Base-by-base conservation (phyloP, 2,113 vertebrate genomes). In the Dasypus novemcinctus region DNA sequence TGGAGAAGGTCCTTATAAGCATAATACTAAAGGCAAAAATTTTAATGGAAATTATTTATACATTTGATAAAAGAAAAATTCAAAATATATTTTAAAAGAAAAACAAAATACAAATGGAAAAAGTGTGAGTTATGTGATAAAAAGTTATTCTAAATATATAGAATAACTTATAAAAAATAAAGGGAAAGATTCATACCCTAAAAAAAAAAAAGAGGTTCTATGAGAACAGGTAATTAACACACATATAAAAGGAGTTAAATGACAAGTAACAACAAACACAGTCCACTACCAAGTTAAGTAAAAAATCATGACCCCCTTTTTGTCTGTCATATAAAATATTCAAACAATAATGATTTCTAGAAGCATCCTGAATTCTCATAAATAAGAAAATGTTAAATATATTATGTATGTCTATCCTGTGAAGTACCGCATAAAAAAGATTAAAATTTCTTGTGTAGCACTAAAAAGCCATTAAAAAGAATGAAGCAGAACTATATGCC, bases 331-430 rank as follows among this genome's bases (percentile, higher is more conserved):
- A 83, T 87, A 46, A 66, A 85, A 43, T 54, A 79, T 74, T 71
- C 74, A n/a, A 11, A 85, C 76, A 87, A 43, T 59, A 87, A 88
- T 38, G 11, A 79, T 78, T 82, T 75, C n/a, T 82, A 36, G 84
- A 90, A 87, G 5, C 41, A 91, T 31, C 49, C 54, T 81, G 41
- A 95, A 79, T 79, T 8, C 21, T 91, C 14, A 52, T 76, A 66
- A 71, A 89, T 90, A 95, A 92, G 36, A 88, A 87, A 41, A 14
- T 43, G 13, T 90, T 80, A 85, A 89, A 61, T 79, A 57, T 36
- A 75, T 95, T 76, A 74, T 92, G 8, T 43, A n/a, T 4, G 33
- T 41, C 9, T 23, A 59, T 59, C 49, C n/a, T 15, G 52, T 85
- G 52, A 94, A 93, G 76, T 66, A 33, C 6, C 95, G 69, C 27